Percentiles rank a stretch among this genome's conserved stretches.
Evolutionary conservation across 1,140 invertebrate species (phyloP).

Genomic region (Neodiprion lecontei): DNA sequence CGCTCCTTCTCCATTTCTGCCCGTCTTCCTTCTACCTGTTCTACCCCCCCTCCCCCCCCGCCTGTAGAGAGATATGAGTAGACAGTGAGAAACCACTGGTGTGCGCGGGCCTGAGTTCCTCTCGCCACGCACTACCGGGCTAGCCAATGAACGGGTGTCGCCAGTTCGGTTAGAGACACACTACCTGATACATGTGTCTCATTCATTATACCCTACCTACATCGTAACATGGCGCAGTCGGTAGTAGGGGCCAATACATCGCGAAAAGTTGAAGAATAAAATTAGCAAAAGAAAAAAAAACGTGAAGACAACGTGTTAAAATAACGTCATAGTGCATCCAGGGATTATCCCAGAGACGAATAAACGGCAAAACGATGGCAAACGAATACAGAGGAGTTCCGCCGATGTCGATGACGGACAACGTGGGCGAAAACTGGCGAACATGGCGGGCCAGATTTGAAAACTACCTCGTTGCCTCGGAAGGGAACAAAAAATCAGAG

Average conservation of each 20-base stretch:
- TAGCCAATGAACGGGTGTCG: neutral
- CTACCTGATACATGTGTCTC: neutral
- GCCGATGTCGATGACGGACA: slow-evolving; percentile 17
- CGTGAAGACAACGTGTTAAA: neutral
- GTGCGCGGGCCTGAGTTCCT: too few relatives aligned
- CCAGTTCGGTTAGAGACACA: slow-evolving; percentile 10
- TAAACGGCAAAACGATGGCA: slow-evolving; percentile 3
- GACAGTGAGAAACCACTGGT: neutral
- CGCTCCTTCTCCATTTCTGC: too few relatives aligned
- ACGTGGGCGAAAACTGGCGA: slow-evolving; percentile 22
- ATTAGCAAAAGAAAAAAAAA: neutral
- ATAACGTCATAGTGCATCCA: neutral
- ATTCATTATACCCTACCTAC: neutral
- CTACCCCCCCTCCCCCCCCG: too few relatives aligned
- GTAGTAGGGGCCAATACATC: neutral
- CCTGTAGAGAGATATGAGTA: too few relatives aligned
- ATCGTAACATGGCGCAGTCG: slow-evolving; percentile 22
- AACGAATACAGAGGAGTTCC: slow-evolving; percentile 15
- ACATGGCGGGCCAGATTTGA: slow-evolving; percentile 24
- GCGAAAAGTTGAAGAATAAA: slow-evolving; percentile 8
- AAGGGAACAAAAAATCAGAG: slow-evolving; percentile 16
- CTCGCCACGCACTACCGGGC: too few relatives aligned
- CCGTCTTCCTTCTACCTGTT: too few relatives aligned
- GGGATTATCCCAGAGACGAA: neutral
- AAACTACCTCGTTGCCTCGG: slow-evolving; percentile 18